Evolutionary conservation across 2,888 invertebrate genomes (phyloP), one percentile per base, ranked within the genome.

Genomic region (Melangyna quadrimaculata): DNA sequence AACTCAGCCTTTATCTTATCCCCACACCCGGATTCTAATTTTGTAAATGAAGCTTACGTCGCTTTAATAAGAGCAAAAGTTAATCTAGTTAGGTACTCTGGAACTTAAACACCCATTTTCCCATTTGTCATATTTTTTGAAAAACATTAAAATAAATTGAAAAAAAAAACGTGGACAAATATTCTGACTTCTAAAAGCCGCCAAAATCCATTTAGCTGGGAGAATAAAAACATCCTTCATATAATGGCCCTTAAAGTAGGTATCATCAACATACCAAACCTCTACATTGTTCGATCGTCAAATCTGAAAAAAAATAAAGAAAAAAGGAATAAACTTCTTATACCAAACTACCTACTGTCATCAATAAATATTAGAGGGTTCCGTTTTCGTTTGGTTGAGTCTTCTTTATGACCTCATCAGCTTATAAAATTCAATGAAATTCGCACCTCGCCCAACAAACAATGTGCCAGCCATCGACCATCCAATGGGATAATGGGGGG

Each of bases 371-470:
- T 61, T n/a, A 61, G 9, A n/a, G 14, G 40, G n/a, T n/a, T n/a
- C n/a, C n/a, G n/a, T n/a, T 37, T 61, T 40, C 61, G 40, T 24
- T 24, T 61, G 0, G 40, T 29, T 43, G 40, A 17, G 27, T 43
- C 63, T 63, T 27, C 63, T 43, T 63, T 63, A 63, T 63, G 43
- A 63, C 27, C 27, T 27, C 0, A 63, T 63, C 40, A 27, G 43
- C 40, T 63, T 63, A 43, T 63, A 27, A 63, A 43, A 43, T 63
- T 63, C 63, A 63, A 43, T 63, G 63, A 40, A 63, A 43, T 63
- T 63, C 43, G 43, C 63, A 63, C 40, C 63, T 63, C 63, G 7
- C 27, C 43, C 63, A 63, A 2, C 27, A 2, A 10, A 57, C 17
- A 1, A 48, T 2, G n/a, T 17, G 9, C n/a, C 6, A 6, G 2